Evolutionary conservation across 2,113 vertebrate genomes (phyloP).

Genomic region (Nibea coibor): DNA sequence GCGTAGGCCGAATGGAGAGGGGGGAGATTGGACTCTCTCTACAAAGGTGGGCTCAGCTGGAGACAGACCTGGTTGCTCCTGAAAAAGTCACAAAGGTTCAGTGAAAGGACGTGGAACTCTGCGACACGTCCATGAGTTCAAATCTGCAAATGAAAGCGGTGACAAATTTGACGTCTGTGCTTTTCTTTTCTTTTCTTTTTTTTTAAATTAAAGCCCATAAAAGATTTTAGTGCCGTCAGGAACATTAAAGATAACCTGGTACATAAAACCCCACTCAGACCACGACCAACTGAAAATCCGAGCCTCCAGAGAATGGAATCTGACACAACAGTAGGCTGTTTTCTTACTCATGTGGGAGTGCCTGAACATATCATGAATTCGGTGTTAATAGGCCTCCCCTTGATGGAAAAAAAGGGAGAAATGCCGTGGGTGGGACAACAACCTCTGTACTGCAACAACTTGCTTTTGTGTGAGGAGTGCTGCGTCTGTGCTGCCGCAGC

Average conservation of each 20-base stretch:
- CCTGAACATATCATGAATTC: neutral
- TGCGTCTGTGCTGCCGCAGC: conserved; percentile 40
- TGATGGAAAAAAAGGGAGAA: conserved; percentile 31
- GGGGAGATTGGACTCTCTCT: conserved; percentile 9
- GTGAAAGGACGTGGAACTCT: neutral
- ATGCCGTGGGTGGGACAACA: conserved; percentile 50
- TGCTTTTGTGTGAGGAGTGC: conserved; percentile 42
- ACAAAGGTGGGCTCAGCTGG: conserved; percentile 26
- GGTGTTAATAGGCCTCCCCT: conserved; percentile 10
- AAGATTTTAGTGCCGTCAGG: neutral
- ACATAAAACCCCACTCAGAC: neutral
- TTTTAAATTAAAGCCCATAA: neutral
- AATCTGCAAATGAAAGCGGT: neutral
- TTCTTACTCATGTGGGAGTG: conserved; percentile 27
- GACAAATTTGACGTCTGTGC: neutral
- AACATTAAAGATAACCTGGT: neutral
- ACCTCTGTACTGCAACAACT: conserved; percentile 41
- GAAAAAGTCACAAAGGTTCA: conserved; percentile 20
- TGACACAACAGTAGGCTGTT: conserved; percentile 11
- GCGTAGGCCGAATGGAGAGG: conserved; percentile 27
- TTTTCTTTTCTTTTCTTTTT: neutral
- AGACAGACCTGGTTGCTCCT: conserved; percentile 12
- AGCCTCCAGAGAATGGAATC: neutral
- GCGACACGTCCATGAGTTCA: neutral
- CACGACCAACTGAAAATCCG: neutral